Evolutionary conservation across 2,888 invertebrate species (phyloP).

Genomic region (Kryphioiulus occultus): DNA sequence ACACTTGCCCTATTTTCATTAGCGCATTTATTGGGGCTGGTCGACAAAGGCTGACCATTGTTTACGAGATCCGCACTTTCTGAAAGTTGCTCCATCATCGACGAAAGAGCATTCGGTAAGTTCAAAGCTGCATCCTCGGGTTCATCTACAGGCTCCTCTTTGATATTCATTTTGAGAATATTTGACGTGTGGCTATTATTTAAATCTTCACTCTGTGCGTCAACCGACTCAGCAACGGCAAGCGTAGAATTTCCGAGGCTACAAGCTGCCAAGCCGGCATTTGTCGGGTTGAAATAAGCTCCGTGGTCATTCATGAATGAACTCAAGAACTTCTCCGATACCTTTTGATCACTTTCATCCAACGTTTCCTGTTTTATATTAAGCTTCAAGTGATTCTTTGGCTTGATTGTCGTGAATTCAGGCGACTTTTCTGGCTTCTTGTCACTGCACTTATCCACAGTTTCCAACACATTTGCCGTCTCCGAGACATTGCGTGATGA

Average conservation of each 20-base stretch:
- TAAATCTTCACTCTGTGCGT: background rate
- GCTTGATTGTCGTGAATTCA: background rate
- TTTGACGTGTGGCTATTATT: background rate
- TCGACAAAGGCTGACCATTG: background rate
- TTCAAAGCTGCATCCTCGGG: background rate
- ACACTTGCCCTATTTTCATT: background rate
- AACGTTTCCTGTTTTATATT: background rate
- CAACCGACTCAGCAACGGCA: background rate
- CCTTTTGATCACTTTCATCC: background rate
- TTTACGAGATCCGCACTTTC: background rate
- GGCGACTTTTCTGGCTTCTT: background rate
- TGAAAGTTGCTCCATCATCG: background rate
- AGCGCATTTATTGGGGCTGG: background rate
- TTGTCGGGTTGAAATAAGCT: constrained; percentile 22
- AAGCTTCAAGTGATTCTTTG: background rate
- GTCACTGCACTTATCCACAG: background rate
- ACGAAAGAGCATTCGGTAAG: background rate
- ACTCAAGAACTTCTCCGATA: background rate
- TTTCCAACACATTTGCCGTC: background rate
- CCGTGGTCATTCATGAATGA: constrained; percentile 45
- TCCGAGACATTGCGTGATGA: background rate
- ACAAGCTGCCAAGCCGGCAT: background rate
- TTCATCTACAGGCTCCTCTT: background rate
- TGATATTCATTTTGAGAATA: background rate
- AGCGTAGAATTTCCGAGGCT: background rate